Evolutionary conservation across 2,113 vertebrate genomes (phyloP), one percentile per base, ranked within the genome.

Genomic region (Hystrix cristata): DNA sequence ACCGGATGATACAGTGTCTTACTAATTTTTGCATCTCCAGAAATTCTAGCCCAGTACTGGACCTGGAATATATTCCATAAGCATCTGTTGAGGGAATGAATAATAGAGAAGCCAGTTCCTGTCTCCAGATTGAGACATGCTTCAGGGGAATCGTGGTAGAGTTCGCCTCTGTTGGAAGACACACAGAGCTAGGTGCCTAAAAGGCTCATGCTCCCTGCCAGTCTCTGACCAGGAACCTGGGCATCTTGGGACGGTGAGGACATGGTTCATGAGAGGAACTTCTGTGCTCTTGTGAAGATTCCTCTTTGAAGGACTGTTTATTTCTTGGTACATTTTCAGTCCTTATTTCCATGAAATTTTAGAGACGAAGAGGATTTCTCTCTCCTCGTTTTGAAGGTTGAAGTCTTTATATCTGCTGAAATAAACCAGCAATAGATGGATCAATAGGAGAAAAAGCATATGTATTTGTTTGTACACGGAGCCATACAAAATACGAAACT

Each of bases 341-440:
- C 43, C 27, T 59, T 23, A 13, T 64, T 57, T 92, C 60, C 64
- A 78, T 90, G 95, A 96, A 97, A 91, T 78, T 95, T 97, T 97
- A 97, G 97, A 98, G 87, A 86, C 5, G 29, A 76, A 78, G 8
- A 29, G 48, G 48, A 31, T 29, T 43, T 64, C 46, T 55, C 27
- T 72, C 55, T 55, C 5, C n/a, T 5, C n/a, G 7, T 27, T 86
- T 67, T 79, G 51, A 76, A 79, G 38, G 38, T 25, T 82, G 48
- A 65, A 67, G 51, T 72, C n/a, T 19, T 71, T 46, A 21, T 5
- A 72, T 53, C 21, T 53, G 8, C 23, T 43, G 6, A 88, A 60
- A 48, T 38, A 31, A 71, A 71, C 18, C 38, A 18, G 21, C 53
- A 51, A 7, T 38, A 71, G 38, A 67, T 5, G 18, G 57, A 62